These are phyloP conservation scores for Tragelaphus imberbis DNA, from an alignment of 2,113 vertebrate species.

Conservation along the genomic window DNA sequence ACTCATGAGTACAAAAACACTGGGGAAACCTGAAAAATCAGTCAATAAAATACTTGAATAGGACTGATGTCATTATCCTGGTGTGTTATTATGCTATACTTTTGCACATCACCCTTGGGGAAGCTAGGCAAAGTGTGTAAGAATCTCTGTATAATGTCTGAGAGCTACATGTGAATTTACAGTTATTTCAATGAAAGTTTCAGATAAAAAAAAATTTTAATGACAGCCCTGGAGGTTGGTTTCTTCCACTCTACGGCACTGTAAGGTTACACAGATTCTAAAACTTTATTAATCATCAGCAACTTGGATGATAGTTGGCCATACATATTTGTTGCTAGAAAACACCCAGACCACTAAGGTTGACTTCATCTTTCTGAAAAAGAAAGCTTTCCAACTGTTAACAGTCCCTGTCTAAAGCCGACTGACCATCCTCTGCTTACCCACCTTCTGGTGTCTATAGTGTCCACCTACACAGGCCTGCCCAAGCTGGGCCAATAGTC, in stretches of 20 bases:
- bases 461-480: not conserved
- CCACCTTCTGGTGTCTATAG: not conserved
- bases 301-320: constrained; percentile 20
- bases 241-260: not conserved
- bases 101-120: not conserved
- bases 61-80: not conserved
- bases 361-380: constrained; percentile 4
- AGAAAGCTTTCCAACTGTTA: not conserved
- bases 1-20: not conserved
- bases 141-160: not conserved
- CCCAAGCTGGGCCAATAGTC: not conserved
- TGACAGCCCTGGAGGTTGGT: not conserved
- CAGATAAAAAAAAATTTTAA: constrained; percentile 28
- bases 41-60: not conserved
- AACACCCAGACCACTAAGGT: constrained; percentile 34
- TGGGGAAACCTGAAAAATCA: not conserved
- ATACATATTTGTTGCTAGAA: constrained; percentile 51
- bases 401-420: not conserved
- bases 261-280: constrained; percentile 47
- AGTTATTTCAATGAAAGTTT: not conserved
- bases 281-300: constrained; percentile 65
- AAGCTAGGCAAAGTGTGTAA: not conserved
- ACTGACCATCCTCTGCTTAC: constrained; percentile 38
- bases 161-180: not conserved
- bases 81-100: not conserved